Conservation (phyloP, 2,113 vertebrate species). For the Percopsis transmontana region DNA sequence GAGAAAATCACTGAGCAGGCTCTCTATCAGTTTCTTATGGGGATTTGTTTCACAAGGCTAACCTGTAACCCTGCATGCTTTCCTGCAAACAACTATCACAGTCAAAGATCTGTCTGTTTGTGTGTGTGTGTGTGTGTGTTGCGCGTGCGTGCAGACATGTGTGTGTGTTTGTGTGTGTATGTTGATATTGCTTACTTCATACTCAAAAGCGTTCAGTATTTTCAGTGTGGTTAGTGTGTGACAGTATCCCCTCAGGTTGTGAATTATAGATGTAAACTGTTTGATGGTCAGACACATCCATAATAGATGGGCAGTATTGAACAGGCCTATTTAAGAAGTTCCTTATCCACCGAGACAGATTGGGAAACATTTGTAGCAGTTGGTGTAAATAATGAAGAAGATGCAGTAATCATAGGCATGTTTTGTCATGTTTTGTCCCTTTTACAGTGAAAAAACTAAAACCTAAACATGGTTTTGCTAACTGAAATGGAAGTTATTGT, state of each 20-base stretch:
- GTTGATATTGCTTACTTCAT: slow-evolving; percentile 23
- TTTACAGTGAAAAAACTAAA: not conserved
- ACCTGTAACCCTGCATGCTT: slow-evolving; percentile 71
- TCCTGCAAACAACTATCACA: slow-evolving; percentile 51
- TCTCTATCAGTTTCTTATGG: too few relatives aligned
- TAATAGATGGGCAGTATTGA: slow-evolving; percentile 64
- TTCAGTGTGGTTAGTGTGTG: slow-evolving; percentile 39
- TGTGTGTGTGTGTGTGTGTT: slow-evolving; percentile 10
- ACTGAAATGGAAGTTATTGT: slow-evolving; percentile 2
- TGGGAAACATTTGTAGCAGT: slow-evolving; percentile 20
- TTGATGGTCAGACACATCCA: slow-evolving; percentile 59
- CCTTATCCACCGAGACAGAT: slow-evolving; percentile 38
- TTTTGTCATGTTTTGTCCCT: not conserved
- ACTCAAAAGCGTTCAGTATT: slow-evolving; percentile 19
- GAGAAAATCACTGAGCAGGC: too few relatives aligned
- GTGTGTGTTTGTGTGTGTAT: slow-evolving; percentile 23
- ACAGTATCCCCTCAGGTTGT: slow-evolving; percentile 46
- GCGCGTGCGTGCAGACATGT: slow-evolving; percentile 8
- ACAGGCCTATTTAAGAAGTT: slow-evolving; percentile 34
- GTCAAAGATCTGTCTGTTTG: slow-evolving; percentile 47
- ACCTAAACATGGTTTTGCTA: slow-evolving; percentile 7
- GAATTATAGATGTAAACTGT: slow-evolving; percentile 64
- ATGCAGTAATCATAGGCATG: not conserved
- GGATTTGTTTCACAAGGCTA: slow-evolving; percentile 47
- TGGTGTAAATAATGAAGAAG: not conserved